Evolutionary conservation across 2,113 vertebrate genomes (phyloP).

Genomic region (Cisticola juncidis): DNA sequence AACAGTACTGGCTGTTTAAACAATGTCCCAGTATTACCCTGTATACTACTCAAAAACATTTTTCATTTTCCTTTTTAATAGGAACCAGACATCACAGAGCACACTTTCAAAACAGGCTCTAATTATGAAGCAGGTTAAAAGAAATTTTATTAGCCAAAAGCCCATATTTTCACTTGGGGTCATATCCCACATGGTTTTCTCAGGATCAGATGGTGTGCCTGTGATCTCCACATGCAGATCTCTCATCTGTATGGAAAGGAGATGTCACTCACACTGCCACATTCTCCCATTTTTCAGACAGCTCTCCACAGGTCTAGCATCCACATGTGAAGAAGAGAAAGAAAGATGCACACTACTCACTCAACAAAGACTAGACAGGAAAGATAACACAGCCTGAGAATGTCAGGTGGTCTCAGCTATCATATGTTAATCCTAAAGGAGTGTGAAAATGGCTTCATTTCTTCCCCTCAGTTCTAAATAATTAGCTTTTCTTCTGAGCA

Average conservation of each 20-base stretch:
- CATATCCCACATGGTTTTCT: slow-evolving; percentile 20
- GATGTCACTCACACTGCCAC: neutral
- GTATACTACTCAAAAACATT: neutral
- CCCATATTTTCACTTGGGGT: neutral
- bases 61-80: slow-evolving; percentile 30
- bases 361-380: neutral
- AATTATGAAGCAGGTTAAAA: slow-evolving; percentile 50
- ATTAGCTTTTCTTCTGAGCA: neutral
- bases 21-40: neutral
- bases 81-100: neutral
- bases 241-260: neutral
- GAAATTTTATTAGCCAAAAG: slow-evolving; percentile 33
- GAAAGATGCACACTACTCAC: neutral
- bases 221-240: slow-evolving; percentile 55
- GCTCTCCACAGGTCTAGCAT: neutral
- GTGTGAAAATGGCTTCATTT: neutral
- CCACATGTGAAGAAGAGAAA: neutral
- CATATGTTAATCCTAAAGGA: neutral
- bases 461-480: neutral
- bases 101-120: slow-evolving; percentile 20
- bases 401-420: neutral
- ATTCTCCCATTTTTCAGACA: neutral
- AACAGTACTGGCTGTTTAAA: neutral
- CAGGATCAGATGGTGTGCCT: slow-evolving; percentile 23
- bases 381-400: neutral